phyloP scores from a whole-genome alignment of 53 echinoderm and acorn worm species.

The Luidia sarsii region DNA sequence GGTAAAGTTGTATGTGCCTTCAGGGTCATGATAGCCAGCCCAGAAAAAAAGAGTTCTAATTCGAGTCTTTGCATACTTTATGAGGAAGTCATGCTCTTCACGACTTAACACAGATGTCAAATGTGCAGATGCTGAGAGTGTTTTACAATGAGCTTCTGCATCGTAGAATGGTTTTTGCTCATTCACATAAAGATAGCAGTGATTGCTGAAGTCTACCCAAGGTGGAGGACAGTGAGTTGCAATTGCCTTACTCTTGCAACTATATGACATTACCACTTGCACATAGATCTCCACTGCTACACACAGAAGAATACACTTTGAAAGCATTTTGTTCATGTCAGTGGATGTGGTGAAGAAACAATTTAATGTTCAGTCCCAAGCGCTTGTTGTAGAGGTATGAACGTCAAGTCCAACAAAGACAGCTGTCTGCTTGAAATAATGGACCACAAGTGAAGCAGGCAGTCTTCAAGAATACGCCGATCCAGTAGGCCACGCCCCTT shows the following conservation, averaged over 20 bases:
- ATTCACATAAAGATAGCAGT: slow-evolving; percentile 2
- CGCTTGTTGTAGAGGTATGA: no score
- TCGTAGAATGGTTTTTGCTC: not conserved
- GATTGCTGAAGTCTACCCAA: not conserved
- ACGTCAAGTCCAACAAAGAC: no score
- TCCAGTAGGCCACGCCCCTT: no score
- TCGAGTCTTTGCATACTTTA: not conserved
- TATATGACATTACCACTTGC: not conserved
- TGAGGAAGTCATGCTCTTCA: not conserved
- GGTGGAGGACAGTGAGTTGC: no score
- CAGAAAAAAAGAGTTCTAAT: no score
- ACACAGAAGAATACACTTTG: not conserved
- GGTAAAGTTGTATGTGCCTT: not conserved
- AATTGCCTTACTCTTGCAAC: not conserved
- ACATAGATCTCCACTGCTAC: not conserved
- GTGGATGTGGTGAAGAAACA: no score
- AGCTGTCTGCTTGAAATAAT: no score
- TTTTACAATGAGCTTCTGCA: not conserved
- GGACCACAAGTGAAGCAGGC: no score
- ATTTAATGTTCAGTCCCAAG: no score
- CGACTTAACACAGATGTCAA: not conserved
- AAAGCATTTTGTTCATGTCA: no score
- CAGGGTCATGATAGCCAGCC: no score
- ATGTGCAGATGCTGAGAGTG: not conserved
- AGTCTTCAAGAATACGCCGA: no score